Evolutionary conservation across 1,140 invertebrate genomes (phyloP).

Genomic region (Aricia agestis): DNA sequence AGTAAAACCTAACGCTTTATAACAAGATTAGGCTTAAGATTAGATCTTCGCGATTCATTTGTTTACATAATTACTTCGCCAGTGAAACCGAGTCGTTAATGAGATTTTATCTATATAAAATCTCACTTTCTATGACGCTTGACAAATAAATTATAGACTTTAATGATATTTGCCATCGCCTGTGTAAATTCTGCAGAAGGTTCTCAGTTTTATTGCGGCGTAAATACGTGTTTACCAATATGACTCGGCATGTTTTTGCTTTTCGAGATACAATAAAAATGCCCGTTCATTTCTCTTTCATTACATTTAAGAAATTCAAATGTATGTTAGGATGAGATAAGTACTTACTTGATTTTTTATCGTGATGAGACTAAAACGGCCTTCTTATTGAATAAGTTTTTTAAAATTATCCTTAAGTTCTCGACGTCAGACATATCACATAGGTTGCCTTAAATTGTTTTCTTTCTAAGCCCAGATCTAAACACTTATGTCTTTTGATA

Average conservation of each 20-base stretch:
- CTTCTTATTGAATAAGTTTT: too few species aligned
- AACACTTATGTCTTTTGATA: too few species aligned
- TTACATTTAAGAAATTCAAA: not conserved
- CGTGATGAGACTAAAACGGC: too few species aligned
- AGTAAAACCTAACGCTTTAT: too few species aligned
- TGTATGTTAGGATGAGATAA: not conserved
- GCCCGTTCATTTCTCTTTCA: not conserved
- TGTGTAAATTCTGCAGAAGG: not conserved
- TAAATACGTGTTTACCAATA: not conserved
- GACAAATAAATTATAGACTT: conserved; percentile 7
- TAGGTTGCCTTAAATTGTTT: too few species aligned
- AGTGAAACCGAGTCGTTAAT: not conserved
- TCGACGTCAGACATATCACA: too few species aligned
- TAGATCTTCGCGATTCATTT: conserved; percentile 2
- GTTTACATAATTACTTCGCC: not conserved
- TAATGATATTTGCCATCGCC: not conserved
- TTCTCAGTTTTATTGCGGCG: not conserved
- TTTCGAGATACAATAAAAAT: not conserved
- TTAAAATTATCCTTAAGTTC: too few species aligned
- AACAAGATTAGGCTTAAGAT: not conserved
- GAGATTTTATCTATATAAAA: not conserved
- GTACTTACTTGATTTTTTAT: not conserved
- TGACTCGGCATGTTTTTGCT: not conserved
- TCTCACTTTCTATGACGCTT: conserved; percentile 4
- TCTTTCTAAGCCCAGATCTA: too few species aligned